phyloP scores from a whole-genome alignment of 37 sponge, comb jelly and placozoan species.

The Oscarella lobularis region DNA sequence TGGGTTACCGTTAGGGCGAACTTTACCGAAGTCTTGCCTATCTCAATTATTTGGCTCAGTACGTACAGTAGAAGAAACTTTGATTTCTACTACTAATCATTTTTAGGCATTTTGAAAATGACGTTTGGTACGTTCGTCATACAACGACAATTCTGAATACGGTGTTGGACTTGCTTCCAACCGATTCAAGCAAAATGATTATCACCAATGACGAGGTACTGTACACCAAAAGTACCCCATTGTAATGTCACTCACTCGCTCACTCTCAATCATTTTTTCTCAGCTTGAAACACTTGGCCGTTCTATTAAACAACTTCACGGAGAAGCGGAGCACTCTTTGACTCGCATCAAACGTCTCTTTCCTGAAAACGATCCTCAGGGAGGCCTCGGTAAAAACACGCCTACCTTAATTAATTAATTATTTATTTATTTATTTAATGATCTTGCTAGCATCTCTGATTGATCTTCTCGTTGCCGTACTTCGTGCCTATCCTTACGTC shows the following conservation, averaged over 20 bases:
- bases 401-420: not conserved
- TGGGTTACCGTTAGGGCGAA: not conserved
- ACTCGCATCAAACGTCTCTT: not conserved
- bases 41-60: not conserved
- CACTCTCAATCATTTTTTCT: too few relatives aligned
- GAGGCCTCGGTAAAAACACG: not conserved
- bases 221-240: too few relatives aligned
- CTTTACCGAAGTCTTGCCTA: not conserved
- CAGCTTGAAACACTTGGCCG: not conserved
- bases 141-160: not conserved
- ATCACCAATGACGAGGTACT: not conserved
- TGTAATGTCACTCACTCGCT: too few relatives aligned
- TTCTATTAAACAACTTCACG: not conserved
- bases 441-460: not conserved
- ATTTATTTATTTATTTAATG: not conserved
- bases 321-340: not conserved
- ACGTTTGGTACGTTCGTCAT: not conserved
- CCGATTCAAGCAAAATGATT: not conserved
- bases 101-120: not conserved
- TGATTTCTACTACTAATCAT: not conserved
- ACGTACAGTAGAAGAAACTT: not conserved
- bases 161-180: not conserved
- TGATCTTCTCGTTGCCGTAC: not conserved
- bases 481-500: not conserved
- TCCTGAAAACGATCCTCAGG: not conserved